These are phyloP conservation scores for Oryzias celebensis DNA, from an alignment of 2,113 vertebrate species.

Conservation along the genomic window DNA sequence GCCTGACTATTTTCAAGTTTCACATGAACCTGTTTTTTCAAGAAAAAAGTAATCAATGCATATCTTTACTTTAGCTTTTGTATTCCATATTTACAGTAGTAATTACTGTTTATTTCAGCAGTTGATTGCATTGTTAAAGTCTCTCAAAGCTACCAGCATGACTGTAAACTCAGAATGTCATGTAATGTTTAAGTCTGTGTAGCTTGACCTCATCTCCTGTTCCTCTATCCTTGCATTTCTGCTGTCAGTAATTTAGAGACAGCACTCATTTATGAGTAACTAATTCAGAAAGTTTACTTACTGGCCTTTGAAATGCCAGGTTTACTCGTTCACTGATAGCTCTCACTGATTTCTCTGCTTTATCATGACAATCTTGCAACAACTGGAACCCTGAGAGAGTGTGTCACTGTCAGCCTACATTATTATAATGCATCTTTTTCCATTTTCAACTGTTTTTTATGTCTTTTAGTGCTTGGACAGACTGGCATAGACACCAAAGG, in stretches of 20 bases:
- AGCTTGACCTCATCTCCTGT: not conserved
- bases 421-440: slow-evolving; percentile 8
- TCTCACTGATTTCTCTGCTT: not conserved
- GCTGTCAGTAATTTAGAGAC: not conserved
- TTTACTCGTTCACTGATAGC: not conserved
- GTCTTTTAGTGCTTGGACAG: slow-evolving; percentile 12
- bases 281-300: slow-evolving; percentile 8
- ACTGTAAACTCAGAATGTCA: not conserved
- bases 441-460: slow-evolving; percentile 34
- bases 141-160: not conserved
- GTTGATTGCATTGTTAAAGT: not conserved
- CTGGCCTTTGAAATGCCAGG: slow-evolving; percentile 9
- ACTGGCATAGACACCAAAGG: slow-evolving; percentile 9
- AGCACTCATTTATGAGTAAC: slow-evolving; percentile 6
- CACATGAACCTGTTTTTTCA: too few relatives aligned
- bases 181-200: too few relatives aligned
- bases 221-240: not conserved
- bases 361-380: slow-evolving; percentile 4
- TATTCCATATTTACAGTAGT: too few relatives aligned
- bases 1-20: too few relatives aligned
- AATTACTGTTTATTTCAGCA: too few relatives aligned
- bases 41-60: too few relatives aligned
- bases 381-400: not conserved
- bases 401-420: slow-evolving; percentile 16
- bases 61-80: too few relatives aligned